A percentile compares a stretch with the other conserved stretches of the same genome.
Conservation (phyloP, 2,888 invertebrate species). For the Dicyrtomina minuta region DNA sequence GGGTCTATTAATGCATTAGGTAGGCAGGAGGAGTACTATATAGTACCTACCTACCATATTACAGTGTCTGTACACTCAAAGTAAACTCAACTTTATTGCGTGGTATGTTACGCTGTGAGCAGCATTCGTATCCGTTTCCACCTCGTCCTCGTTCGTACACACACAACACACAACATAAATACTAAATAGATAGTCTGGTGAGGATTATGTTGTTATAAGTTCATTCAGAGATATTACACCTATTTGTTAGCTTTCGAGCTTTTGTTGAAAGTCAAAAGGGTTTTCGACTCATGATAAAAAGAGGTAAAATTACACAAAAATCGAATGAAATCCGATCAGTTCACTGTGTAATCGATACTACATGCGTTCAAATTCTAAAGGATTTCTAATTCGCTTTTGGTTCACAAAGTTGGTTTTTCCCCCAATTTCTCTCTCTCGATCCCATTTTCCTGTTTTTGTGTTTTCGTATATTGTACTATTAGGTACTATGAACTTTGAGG, state of each 20-base stretch:
- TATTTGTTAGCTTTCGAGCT: slow-evolving; percentile 34
- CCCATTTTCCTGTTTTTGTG: background rate
- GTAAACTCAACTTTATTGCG: slow-evolving; percentile 28
- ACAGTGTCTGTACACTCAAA: slow-evolving; percentile 22
- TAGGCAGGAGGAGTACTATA: background rate
- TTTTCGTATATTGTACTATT: background rate
- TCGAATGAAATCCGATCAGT: slow-evolving; percentile 41
- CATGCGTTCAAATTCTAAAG: slow-evolving; percentile 22
- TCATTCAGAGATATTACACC: slow-evolving; percentile 26
- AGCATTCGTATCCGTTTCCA: background rate
- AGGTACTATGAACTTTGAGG: background rate
- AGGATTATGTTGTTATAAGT: slow-evolving; percentile 34
- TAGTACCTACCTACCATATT: too few relatives aligned
- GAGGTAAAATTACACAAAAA: slow-evolving; percentile 33
- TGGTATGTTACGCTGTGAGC: slow-evolving; percentile 12
- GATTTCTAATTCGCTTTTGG: slow-evolving; percentile 31
- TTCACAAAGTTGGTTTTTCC: slow-evolving; percentile 5
- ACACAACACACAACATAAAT: slow-evolving; percentile 1
- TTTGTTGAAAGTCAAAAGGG: slow-evolving; percentile 33
- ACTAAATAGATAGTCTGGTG: slow-evolving; percentile 6
- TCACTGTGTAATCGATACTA: slow-evolving; percentile 43
- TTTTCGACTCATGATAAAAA: slow-evolving; percentile 23
- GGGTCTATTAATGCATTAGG: too few relatives aligned
- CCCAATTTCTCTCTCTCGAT: slow-evolving; percentile 5
- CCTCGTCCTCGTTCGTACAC: background rate